These are phyloP conservation scores for Lordiphosa clarofinis DNA, from an alignment of 1,140 invertebrate genomes.

Conservation along the genomic window DNA sequence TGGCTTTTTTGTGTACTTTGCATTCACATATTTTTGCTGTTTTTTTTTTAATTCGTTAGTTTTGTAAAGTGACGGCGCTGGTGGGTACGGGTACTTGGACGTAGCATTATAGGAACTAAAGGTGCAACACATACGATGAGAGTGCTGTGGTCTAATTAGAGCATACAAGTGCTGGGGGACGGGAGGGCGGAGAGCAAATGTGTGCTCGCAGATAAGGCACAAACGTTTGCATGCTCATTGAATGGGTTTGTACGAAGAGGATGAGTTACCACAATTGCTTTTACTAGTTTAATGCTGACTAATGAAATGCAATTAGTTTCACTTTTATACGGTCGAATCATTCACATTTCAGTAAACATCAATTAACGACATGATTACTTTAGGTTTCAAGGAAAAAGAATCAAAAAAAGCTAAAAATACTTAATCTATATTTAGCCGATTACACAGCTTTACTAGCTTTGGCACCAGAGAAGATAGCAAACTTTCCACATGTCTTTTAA, in stretches of 20 bases:
- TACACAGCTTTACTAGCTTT: too few species aligned
- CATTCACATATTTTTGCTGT: conserved; percentile 28
- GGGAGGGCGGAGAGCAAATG: too few species aligned
- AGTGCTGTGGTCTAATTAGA: conserved; percentile 49
- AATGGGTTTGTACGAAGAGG: not conserved
- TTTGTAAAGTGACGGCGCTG: conserved; percentile 27
- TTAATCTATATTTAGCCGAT: too few species aligned
- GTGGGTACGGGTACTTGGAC: conserved; percentile 49
- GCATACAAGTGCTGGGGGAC: conserved; percentile 25
- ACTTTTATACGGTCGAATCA: not conserved
- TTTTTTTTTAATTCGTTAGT: conserved; percentile 5
- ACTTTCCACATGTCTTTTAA: too few species aligned
- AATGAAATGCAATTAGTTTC: conserved; percentile 39
- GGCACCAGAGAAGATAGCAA: too few species aligned
- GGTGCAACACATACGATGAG: conserved; percentile 39
- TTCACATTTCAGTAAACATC: conserved; percentile 15
- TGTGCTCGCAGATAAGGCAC: too few species aligned
- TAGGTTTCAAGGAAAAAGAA: too few species aligned
- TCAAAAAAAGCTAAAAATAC: too few species aligned
- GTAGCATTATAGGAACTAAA: conserved; percentile 49
- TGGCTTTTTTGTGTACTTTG: conserved; percentile 38
- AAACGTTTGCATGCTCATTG: too few species aligned
- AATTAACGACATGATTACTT: conserved; percentile 4
- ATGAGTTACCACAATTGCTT: conserved; percentile 7
- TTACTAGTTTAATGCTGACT: conserved; percentile 11